Evolutionary conservation across 2,113 vertebrate genomes (phyloP).

Genomic region (Acrocephalus arundinaceus): DNA sequence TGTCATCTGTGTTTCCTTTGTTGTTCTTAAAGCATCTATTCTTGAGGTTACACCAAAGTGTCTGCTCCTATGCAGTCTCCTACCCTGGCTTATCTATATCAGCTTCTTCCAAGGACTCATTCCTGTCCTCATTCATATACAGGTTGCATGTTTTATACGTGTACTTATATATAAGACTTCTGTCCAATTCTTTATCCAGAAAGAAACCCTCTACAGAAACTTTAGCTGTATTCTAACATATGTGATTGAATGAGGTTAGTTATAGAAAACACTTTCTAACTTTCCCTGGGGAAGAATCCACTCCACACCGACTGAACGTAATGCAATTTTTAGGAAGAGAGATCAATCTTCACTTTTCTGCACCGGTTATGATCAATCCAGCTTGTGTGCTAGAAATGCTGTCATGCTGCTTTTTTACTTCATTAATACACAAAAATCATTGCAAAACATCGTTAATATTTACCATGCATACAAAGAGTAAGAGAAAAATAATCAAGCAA

Average conservation of each 20-base stretch:
- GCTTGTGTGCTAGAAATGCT: neutral
- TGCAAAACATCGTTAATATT: neutral
- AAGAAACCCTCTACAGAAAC: neutral
- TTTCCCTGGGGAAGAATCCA: neutral
- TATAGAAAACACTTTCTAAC: neutral
- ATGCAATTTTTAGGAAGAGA: neutral
- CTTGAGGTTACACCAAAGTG: neutral
- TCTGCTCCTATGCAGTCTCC: neutral
- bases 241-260: neutral
- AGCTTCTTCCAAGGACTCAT: neutral
- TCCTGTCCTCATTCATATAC: neutral
- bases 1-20: neutral
- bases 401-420: neutral
- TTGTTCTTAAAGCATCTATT: neutral
- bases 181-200: neutral
- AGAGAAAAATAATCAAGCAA: neutral
- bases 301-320: neutral
- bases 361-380: neutral
- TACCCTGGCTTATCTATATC: neutral
- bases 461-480: neutral
- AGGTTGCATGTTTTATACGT: neutral
- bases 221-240: neutral
- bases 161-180: neutral
- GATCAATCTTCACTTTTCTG: neutral
- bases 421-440: neutral